Conservation (phyloP, 1,140 invertebrate species). For the Sesamia nonagrioides region DNA sequence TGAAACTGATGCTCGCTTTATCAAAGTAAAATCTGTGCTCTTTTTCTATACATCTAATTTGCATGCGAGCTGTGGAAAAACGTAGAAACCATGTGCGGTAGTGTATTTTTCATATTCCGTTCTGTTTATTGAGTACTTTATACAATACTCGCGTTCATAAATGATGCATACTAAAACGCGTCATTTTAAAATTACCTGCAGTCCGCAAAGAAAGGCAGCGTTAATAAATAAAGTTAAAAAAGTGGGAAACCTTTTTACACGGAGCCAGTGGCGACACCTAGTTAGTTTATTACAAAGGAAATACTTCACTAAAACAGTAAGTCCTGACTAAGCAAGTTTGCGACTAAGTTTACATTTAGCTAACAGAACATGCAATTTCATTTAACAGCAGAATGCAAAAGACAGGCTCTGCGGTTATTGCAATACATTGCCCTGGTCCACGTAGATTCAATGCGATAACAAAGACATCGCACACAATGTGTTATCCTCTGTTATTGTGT, state of each 20-base stretch:
- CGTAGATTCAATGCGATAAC: slow-evolving; percentile 46
- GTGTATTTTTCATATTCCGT: slow-evolving; percentile 1
- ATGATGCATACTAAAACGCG: slow-evolving; percentile 1
- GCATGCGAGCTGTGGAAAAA: slow-evolving; percentile 16
- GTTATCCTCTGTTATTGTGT: slow-evolving; percentile 44
- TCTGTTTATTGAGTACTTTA: slow-evolving; percentile 18
- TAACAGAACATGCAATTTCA: slow-evolving; percentile 50
- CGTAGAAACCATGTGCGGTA: background rate
- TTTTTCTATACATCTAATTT: slow-evolving; percentile 36
- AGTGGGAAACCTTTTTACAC: slow-evolving; percentile 28
- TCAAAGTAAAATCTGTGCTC: slow-evolving; percentile 54
- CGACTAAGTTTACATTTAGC: slow-evolving; percentile 46
- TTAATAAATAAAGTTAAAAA: slow-evolving; percentile 35
- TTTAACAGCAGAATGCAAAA: slow-evolving; percentile 52
- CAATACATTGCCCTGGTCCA: slow-evolving; percentile 38
- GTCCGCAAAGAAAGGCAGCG: background rate
- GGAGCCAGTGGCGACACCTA: slow-evolving; percentile 33
- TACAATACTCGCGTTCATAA: background rate
- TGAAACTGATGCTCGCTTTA: slow-evolving; percentile 67
- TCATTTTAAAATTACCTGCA: slow-evolving; percentile 6
- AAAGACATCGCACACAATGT: slow-evolving; percentile 45
- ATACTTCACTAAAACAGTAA: slow-evolving; percentile 41
- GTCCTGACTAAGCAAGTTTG: slow-evolving; percentile 37
- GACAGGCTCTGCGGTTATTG: slow-evolving; percentile 51
- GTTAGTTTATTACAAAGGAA: slow-evolving; percentile 42